These are phyloP conservation scores for Andrena chrysosceles DNA, from an alignment of 2,888 invertebrate species.

Conservation along the genomic window DNA sequence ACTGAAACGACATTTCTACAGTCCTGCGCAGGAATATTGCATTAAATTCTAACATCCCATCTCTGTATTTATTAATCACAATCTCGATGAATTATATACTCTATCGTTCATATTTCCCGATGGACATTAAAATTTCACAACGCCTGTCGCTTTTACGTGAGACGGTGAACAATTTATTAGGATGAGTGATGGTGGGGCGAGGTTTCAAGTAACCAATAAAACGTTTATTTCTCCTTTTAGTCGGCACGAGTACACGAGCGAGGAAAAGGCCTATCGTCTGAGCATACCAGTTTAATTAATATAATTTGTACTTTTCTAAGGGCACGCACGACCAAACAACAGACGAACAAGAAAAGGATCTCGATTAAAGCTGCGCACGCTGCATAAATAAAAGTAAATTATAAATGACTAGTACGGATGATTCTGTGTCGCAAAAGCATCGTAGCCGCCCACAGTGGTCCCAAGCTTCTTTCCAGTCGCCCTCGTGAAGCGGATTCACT, in stretches of 20 bases:
- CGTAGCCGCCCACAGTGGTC: constrained; percentile 38
- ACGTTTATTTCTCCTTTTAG: constrained; percentile 41
- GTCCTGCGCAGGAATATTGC: constrained; percentile 8
- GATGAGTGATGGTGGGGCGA: neutral
- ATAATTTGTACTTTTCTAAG: constrained; percentile 65
- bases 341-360: neutral
- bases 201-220: constrained; percentile 25
- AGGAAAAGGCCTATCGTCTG: constrained; percentile 23
- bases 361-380: constrained; percentile 35
- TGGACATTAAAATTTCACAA: neutral
- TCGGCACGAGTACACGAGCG: constrained; percentile 20
- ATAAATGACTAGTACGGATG: constrained; percentile 79
- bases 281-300: constrained; percentile 53
- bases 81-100: neutral
- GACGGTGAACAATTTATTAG: neutral
- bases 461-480: constrained; percentile 30
- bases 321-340: constrained; percentile 32
- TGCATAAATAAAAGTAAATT: constrained; percentile 73
- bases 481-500: constrained; percentile 54
- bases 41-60: constrained; percentile 16
- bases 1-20: neutral
- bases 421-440: constrained; percentile 65
- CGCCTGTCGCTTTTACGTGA: neutral
- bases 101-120: neutral
- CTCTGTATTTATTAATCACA: constrained; percentile 18